Base-by-base conservation (phyloP, 2,888 invertebrate genomes). In the Heliconius ismenius region DNA sequence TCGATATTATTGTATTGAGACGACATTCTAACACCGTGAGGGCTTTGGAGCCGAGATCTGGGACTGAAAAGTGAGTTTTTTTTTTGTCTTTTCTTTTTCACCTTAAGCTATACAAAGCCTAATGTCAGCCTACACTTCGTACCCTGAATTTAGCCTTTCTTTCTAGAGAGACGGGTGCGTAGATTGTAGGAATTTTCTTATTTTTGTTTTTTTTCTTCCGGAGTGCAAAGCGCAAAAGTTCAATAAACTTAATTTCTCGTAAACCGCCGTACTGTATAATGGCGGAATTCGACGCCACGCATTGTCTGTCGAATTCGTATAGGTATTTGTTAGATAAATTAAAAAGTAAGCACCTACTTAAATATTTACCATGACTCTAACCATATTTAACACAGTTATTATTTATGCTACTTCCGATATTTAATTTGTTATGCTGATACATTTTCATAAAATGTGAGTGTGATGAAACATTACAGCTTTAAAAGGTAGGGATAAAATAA, bases 1-100 rank as follows among this genome's bases (percentile, higher is more conserved):
- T 89, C 2, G 92, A 91, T 68, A 95, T 98, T 39, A 90, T 99
- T 60, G 95, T 99, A 24, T 91, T 99, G 74, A 96, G 97, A 81
- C 95, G 98, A 54, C 96, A 96, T 83, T 97, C 98, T 4, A 97
- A 97, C 89, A 98, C 97, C 11, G 97, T 99, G 21, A 94, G 99
- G 74, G 99, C 99, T 6, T 95, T 98, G 6, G 98, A 99, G 86
- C 97, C 98, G 0, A 95, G 97, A 74, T 96, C 96, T 15, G 99
- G 99, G 3, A 89, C 92, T 67, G 99, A 99, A 93, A 97, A 96
- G 97, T 97, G 83, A 88, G 91, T 84, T 24, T 67, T 11, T n/a
- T 64, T 67, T 24, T 21, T 64, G 21, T 54, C 54, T 21, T 54
- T 54, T 21, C 54, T 54, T 54, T 54, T 54, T 21, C 43, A 43